Percentiles rank a stretch among this genome's conserved stretches.
Evolutionary conservation across 2,888 invertebrate species (phyloP).

Genomic region (Lepidochitona cinerea): DNA sequence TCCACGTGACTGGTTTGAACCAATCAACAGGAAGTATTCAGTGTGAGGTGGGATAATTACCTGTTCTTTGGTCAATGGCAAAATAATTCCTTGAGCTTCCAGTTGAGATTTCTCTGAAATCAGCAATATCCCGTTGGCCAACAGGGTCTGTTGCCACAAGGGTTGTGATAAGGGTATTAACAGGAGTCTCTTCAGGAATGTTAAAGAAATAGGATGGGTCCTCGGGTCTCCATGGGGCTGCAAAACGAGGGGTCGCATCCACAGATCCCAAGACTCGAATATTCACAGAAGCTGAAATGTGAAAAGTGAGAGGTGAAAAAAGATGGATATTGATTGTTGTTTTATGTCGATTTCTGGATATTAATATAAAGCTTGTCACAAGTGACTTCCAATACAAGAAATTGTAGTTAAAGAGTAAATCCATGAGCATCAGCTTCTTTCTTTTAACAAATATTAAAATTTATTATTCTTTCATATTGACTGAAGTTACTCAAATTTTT

Average conservation of each 20-base stretch:
- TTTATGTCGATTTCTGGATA: too few species aligned
- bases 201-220: neutral
- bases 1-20: too few species aligned
- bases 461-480: too few species aligned
- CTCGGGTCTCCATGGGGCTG: neutral
- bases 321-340: too few species aligned
- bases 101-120: neutral
- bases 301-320: neutral
- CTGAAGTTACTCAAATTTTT: too few species aligned
- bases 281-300: neutral
- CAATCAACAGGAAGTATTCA: too few species aligned
- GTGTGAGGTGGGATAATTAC: too few species aligned
- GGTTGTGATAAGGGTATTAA: neutral
- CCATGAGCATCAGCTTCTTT: too few species aligned
- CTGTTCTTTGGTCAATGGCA: neutral
- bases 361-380: too few species aligned
- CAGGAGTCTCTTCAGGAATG: neutral
- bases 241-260: neutral
- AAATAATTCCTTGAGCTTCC: neutral
- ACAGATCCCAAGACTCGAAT: conserved; percentile 1
- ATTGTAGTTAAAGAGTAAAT: too few species aligned
- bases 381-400: too few species aligned
- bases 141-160: neutral
- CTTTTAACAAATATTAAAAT: too few species aligned
- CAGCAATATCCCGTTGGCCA: neutral